phyloP scores from a whole-genome alignment of 2,797 vertebrate genomes.

The Gambelia wislizenii region DNA sequence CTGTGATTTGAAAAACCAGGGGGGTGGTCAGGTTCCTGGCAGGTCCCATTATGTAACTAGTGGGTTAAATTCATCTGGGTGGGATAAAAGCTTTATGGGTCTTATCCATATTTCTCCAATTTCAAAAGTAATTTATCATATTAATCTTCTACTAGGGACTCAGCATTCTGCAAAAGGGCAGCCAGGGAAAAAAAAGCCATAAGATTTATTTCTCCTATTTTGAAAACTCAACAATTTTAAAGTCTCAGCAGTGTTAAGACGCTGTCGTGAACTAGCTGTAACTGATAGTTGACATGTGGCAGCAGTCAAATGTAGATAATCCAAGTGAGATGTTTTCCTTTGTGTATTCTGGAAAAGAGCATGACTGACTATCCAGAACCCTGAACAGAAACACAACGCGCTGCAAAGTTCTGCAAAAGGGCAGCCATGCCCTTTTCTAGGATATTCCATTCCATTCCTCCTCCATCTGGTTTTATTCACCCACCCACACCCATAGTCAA shows the following conservation, averaged over 20 bases:
- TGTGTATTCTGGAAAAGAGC: too few relatives aligned
- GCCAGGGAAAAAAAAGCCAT: too few relatives aligned
- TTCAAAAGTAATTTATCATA: neutral
- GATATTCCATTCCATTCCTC: neutral
- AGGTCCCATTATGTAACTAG: neutral
- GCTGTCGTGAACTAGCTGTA: too few relatives aligned
- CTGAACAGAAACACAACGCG: too few relatives aligned
- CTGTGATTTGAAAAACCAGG: neutral
- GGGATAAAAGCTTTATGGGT: neutral
- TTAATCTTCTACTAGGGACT: neutral
- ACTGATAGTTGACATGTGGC: neutral
- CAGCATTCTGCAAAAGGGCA: too few relatives aligned
- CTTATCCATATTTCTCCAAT: neutral
- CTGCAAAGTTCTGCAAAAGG: too few relatives aligned
- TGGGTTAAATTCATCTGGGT: neutral
- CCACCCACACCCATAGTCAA: neutral
- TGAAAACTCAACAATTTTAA: too few relatives aligned
- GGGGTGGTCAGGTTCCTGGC: neutral
- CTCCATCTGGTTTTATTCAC: too few relatives aligned
- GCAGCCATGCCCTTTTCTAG: neutral
- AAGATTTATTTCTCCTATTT: too few relatives aligned
- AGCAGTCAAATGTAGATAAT: neutral
- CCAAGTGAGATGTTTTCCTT: too few relatives aligned
- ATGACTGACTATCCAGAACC: too few relatives aligned
- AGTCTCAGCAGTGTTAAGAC: too few relatives aligned